A percentile compares a stretch with the other conserved stretches of the same genome.
These are phyloP conservation scores for Haliclona indistincta DNA, from an alignment of 37 sponge, comb jelly and placozoan species.

Conservation along the genomic window DNA sequence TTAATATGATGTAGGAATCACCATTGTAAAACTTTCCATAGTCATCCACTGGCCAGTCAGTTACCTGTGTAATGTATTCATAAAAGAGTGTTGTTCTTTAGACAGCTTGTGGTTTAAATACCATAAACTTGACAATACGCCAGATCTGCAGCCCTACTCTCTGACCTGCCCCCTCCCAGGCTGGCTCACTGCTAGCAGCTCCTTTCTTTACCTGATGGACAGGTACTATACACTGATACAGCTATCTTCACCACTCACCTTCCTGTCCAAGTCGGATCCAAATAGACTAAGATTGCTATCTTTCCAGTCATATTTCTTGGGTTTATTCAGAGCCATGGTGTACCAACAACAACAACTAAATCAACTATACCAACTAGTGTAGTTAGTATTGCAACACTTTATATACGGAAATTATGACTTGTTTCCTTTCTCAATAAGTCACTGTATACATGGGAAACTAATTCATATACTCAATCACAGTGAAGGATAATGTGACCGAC, in stretches of 20 bases:
- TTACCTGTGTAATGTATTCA: constrained; percentile 46
- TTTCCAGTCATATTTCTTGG: constrained; percentile 97
- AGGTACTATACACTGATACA: background rate
- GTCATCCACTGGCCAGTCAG: constrained; percentile 82
- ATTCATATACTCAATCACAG: too few relatives aligned
- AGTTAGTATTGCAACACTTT: too few relatives aligned
- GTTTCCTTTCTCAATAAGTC: too few relatives aligned
- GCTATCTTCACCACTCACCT: constrained; percentile 31
- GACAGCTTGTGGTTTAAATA: constrained; percentile 1
- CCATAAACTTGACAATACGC: constrained; percentile 98
- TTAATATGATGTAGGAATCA: constrained; percentile 96
- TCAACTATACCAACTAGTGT: too few relatives aligned
- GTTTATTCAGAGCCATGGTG: constrained; percentile 82
- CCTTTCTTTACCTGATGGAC: constrained; percentile 83
- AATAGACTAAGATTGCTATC: constrained; percentile 97
- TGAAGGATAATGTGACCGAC: too few relatives aligned
- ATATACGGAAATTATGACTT: too few relatives aligned
- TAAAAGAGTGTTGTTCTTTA: background rate
- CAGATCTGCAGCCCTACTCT: constrained; percentile 93
- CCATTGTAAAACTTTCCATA: constrained; percentile 95
- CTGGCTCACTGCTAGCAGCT: constrained; percentile 92
- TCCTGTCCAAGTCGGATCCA: constrained; percentile 89
- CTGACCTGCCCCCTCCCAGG: constrained; percentile 91
- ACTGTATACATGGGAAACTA: too few relatives aligned
- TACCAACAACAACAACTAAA: too few relatives aligned